Evolutionary conservation across 2,797 vertebrate species (phyloP), one percentile per base, ranked within the genome.

Genomic region (Oreochromis mossambicus): DNA sequence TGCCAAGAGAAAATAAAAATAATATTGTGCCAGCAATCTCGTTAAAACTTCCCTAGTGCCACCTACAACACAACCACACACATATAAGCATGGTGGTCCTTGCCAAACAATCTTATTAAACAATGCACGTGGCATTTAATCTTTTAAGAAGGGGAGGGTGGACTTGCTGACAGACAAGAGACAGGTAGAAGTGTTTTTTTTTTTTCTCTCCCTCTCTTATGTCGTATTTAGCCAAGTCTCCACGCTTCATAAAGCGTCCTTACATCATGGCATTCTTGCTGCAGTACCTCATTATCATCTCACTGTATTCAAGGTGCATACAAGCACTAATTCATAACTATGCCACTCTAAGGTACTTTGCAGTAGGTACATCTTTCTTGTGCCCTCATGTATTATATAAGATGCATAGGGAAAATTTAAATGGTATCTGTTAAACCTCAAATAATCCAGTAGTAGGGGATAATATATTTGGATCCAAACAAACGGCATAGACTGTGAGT

Each of bases 71-170:
- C 88, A 87, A 63, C 87, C 82, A 83, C 68, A 85, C 48, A 86
- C 54, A 87, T 58, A 83, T 48, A 87, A 73, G 88, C 80, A 86
- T 51, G 50, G 41, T 3, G 77, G 77, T 81, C 87, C 89, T 80
- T 93, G 93, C 93, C 92, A 94, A 93, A 92, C 93, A 95, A 94
- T 95, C 92, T 91, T 92, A 93, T 94, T 94, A 94, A 94, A 95
- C 91, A 92, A 91, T 84, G 73, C 93, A 79, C 85, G 84, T 80
- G 84, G 86, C 82, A 86, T 94, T 93, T 92, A 92, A 95, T 95
- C 89, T 94, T 81, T 89, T 93, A 92, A 92, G 88, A 85, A 86
- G 87, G 14, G 55, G 55, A n/a, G 29, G 63, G 41, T 32, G 24
- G 36, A 77, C 58, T 82, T 83, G 75, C 43, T 86, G 86, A 90